These are phyloP conservation scores for Syritta pipiens DNA, from an alignment of 2,888 invertebrate species.

Conservation along the genomic window DNA sequence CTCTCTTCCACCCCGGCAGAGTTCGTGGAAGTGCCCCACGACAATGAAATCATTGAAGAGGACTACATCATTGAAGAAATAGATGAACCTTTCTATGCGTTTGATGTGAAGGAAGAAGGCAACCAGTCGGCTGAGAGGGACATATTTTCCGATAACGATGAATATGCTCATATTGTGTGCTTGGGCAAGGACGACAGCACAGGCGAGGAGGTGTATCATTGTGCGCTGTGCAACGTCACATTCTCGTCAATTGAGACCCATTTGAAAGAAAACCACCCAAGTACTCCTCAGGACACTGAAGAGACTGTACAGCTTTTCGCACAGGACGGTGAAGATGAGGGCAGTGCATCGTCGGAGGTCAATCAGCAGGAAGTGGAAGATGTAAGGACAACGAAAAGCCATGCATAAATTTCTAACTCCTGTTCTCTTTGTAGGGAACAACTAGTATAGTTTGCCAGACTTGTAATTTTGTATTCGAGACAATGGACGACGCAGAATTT, in stretches of 20 bases:
- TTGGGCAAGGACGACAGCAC: conserved; percentile 3
- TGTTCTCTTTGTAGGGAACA: no score
- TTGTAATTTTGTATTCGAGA: conserved; percentile 6
- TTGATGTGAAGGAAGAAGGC: conserved; percentile 38
- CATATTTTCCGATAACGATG: not conserved
- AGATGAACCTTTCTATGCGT: conserved; percentile 10
- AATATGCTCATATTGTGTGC: conserved; percentile 10
- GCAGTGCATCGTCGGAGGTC: not conserved
- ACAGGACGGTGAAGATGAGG: not conserved
- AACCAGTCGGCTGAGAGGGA: not conserved
- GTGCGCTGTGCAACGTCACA: conserved; percentile 52
- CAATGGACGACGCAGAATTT: conserved; percentile 11
- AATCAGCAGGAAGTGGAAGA: no score
- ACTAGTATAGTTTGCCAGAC: conserved; percentile 13
- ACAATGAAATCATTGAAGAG: conserved; percentile 38
- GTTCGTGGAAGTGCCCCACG: not conserved
- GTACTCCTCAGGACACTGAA: no score
- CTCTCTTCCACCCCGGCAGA: no score
- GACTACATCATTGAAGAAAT: conserved; percentile 41
- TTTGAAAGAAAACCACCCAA: not conserved
- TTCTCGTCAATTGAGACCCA: conserved; percentile 59
- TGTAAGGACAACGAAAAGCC: no score
- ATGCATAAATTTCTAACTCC: no score
- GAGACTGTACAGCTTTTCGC: no score
- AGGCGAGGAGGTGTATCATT: conserved; percentile 44